phyloP scores from a whole-genome alignment of 2,113 vertebrate genomes.

The Herpailurus yagouaroundi region DNA sequence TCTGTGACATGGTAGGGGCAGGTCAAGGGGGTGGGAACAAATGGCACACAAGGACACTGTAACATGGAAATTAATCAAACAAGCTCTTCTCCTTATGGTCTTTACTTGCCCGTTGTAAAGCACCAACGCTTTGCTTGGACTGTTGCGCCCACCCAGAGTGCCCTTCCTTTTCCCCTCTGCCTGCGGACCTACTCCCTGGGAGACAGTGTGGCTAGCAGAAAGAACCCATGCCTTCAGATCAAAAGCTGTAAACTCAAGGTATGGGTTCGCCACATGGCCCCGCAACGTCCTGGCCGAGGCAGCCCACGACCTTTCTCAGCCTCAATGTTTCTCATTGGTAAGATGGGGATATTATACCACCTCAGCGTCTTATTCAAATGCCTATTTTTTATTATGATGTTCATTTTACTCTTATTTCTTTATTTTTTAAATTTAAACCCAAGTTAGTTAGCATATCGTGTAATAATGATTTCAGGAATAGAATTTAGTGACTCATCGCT shows the following conservation, averaged over 20 bases:
- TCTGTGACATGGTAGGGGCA: not conserved
- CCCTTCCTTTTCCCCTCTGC: not conserved
- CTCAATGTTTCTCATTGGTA: not conserved
- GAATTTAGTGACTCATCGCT: too few species aligned
- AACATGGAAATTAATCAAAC: not conserved
- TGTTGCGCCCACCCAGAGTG: too few species aligned
- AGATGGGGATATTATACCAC: not conserved
- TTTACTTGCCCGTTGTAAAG: not conserved
- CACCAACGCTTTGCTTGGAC: not conserved
- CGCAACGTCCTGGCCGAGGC: too few species aligned
- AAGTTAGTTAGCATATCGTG: too few species aligned
- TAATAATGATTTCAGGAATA: too few species aligned
- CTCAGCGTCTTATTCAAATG: not conserved
- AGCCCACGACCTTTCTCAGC: not conserved
- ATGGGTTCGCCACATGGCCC: fast-evolving
- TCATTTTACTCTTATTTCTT: too few species aligned
- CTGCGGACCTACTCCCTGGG: not conserved
- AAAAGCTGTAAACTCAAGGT: fast-evolving
- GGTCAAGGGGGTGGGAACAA: not conserved
- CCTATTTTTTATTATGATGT: not conserved
- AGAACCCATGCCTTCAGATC: not conserved
- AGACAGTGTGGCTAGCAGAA: not conserved
- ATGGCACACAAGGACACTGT: too few species aligned
- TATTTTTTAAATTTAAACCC: too few species aligned
- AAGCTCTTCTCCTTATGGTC: too few species aligned